A percentile compares a stretch with the other conserved stretches of the same genome.
Evolutionary conservation across 2,113 vertebrate species (phyloP).

Genomic region (Callospermophilus lateralis): DNA sequence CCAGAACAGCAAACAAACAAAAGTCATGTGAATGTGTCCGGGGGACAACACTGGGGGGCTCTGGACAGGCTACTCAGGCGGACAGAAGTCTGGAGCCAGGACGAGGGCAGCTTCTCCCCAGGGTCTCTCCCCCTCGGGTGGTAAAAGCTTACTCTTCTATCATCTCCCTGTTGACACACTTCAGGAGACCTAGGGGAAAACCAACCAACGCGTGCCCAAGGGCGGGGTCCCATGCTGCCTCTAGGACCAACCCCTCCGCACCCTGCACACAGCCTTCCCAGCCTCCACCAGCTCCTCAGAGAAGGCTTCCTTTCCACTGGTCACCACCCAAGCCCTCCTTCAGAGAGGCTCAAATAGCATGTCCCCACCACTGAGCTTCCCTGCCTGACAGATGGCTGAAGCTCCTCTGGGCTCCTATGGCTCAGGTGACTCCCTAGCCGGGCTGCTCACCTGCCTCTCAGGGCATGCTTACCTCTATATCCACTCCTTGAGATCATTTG

Average conservation of each 20-base stretch:
- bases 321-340: neutral
- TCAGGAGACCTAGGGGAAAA: neutral
- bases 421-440: neutral
- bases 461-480: neutral
- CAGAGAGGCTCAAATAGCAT: neutral
- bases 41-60: neutral
- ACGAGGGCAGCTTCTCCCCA: neutral
- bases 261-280: no score
- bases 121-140: neutral
- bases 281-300: neutral
- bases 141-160: neutral
- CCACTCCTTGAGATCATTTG: neutral
- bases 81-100: neutral
- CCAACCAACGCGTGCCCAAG: neutral
- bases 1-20: neutral
- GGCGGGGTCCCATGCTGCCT: neutral
- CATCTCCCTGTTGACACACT: neutral
- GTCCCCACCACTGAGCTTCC: no score
- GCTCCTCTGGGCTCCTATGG: neutral
- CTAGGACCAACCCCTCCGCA: no score
- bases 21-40: neutral
- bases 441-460: no score
- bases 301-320: neutral
- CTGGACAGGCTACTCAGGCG: neutral
- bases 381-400: fast-evolving